A percentile compares a stretch with the other conserved stretches of the same genome.
These are phyloP conservation scores for Thereva nobilitata DNA, from an alignment of 2,888 invertebrate species.

Conservation along the genomic window DNA sequence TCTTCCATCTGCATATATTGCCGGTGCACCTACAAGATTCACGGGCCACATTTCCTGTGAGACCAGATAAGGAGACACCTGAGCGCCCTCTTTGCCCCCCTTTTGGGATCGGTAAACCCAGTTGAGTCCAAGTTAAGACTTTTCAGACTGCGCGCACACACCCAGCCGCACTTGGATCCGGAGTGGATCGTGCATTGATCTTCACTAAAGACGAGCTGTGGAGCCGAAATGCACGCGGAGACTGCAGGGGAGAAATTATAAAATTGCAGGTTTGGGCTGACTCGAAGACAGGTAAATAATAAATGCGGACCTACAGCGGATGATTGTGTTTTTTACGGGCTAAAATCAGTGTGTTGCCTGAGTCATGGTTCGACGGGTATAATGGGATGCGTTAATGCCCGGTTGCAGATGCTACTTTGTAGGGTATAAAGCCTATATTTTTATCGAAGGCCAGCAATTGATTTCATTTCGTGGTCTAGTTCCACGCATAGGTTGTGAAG, in stretches of 20 bases:
- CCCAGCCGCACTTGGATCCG: neutral
- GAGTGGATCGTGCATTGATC: constrained; percentile 9
- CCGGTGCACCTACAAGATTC: constrained; percentile 25
- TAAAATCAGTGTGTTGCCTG: too few relatives aligned
- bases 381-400: too few relatives aligned
- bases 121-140: neutral
- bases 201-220: neutral
- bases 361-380: too few relatives aligned
- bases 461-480: too few relatives aligned
- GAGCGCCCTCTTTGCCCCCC: constrained; percentile 4
- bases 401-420: too few relatives aligned
- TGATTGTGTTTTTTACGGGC: constrained; percentile 17
- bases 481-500: too few relatives aligned
- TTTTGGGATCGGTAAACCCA: constrained; percentile 13
- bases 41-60: constrained; percentile 24
- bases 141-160: neutral
- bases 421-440: too few relatives aligned
- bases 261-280: constrained; percentile 34
- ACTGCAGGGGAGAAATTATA: constrained; percentile 35
- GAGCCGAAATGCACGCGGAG: constrained; percentile 12
- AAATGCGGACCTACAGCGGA: constrained; percentile 37
- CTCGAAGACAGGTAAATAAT: constrained; percentile 37
- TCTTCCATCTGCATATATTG: constrained; percentile 29
- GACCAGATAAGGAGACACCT: constrained; percentile 1
- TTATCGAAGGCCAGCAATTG: too few relatives aligned